Evolutionary conservation across 2,888 invertebrate species (phyloP).

Genomic region (Apantesis nais): DNA sequence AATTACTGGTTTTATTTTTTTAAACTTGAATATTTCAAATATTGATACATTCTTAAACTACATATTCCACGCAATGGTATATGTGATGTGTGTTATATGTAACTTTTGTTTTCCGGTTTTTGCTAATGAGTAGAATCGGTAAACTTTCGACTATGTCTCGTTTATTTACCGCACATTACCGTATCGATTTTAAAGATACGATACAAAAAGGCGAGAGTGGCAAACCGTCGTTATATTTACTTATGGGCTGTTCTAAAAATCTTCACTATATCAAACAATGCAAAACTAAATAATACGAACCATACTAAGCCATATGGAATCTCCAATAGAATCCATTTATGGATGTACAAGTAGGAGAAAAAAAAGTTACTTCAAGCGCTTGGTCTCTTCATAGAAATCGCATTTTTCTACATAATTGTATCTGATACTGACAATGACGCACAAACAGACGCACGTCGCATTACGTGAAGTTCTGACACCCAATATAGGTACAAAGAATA

Average conservation of each 20-base stretch:
- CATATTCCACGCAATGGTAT: constrained; percentile 47
- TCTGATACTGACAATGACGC: constrained; percentile 48
- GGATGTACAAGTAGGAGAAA: constrained; percentile 6
- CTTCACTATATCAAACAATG: background rate
- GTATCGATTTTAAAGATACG: background rate
- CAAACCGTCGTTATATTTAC: too few species aligned
- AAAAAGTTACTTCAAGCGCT: constrained; percentile 20
- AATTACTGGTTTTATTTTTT: constrained; percentile 40
- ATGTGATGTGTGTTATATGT: background rate
- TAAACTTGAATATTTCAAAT: constrained; percentile 41
- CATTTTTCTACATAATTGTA: constrained; percentile 43
- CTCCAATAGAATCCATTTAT: too few species aligned
- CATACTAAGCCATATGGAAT: too few species aligned
- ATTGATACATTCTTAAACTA: constrained; percentile 29
- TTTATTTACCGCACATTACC: background rate
- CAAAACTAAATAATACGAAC: background rate
- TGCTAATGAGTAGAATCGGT: background rate
- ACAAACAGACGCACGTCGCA: constrained; percentile 35
- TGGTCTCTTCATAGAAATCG: constrained; percentile 29
- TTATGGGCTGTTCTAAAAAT: background rate
- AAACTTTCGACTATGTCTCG: background rate
- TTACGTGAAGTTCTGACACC: constrained; percentile 28
- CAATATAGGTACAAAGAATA: constrained; percentile 30
- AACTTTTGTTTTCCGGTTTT: background rate
- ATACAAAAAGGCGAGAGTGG: too few species aligned